Evolutionary conservation across 2,113 vertebrate genomes (phyloP).

Genomic region (Monarcha castaneiventris): DNA sequence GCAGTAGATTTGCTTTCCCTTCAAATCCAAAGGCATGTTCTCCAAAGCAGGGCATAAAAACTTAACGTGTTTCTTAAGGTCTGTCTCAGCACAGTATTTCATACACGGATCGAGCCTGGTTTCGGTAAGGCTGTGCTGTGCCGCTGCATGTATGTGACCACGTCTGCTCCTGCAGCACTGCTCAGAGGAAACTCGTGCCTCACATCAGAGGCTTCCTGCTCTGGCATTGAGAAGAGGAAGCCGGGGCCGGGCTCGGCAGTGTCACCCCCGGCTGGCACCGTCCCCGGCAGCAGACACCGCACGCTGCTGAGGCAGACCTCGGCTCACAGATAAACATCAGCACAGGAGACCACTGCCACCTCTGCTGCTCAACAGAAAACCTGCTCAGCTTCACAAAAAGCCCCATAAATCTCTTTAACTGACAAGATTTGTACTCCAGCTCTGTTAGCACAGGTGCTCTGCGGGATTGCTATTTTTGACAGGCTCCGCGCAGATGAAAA

Average conservation of each 20-base stretch:
- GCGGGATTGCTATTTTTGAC: slow-evolving; percentile 53
- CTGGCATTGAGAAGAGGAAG: not conserved
- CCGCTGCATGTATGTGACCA: accelerated
- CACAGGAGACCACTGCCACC: not conserved
- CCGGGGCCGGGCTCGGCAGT: not conserved
- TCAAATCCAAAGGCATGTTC: not conserved
- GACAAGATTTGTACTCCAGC: not conserved
- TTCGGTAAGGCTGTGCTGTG: not conserved
- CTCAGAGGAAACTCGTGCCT: not conserved
- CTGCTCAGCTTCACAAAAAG: not conserved
- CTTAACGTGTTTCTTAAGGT: not conserved
- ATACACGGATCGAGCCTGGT: accelerated
- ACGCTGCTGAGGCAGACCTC: not conserved
- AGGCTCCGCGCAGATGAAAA: not conserved
- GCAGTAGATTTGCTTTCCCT: not conserved
- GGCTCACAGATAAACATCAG: not conserved
- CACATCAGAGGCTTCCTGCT: not conserved
- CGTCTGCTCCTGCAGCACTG: not conserved
- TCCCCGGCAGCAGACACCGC: not conserved
- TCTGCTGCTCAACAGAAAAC: not conserved
- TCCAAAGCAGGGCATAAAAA: not conserved
- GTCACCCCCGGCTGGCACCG: not conserved
- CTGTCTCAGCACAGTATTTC: not conserved
- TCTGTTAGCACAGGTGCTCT: slow-evolving; percentile 50
- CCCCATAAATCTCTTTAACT: slow-evolving; percentile 38